Evolutionary conservation across 2,888 invertebrate genomes (phyloP), one percentile per base, ranked within the genome.

Genomic region (Belgica antarctica): DNA sequence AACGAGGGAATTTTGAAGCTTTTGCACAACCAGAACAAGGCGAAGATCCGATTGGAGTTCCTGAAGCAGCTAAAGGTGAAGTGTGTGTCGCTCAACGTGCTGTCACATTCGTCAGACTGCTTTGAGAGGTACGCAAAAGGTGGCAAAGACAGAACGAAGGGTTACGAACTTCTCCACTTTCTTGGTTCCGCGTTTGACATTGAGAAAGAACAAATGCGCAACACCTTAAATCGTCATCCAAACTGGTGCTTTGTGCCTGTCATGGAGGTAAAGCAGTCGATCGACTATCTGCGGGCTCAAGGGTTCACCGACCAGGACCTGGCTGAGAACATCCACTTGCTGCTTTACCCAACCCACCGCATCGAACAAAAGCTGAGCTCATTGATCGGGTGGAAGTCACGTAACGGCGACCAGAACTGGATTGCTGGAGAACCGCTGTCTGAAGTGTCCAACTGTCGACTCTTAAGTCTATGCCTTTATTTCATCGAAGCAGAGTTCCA

Each of bases 401-500:
- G 34, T n/a, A 22, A 36, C 1, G 17, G 22, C 31, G 31, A 34
- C 1, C 22, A 19, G 25, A 8, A 17, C 1, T 24, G 19, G 19
- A 36, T 69, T 25, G 77, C 74, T 72, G 74, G 52, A 17, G 41
- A 22, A 7, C 17, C 19, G 7, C 17, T 52, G 8, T 7, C 52
- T 22, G 22, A 52, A 52, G 22, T 85, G 1, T 80, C 79, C 0
- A 83, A 83, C 61, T 76, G 77, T 15, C 84, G 87, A 72, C 78
- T 84, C 62, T 77, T 92, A 17, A 86, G 88, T 62, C 78, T 90
- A 28, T 83, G 86, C 66, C 75, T 90, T 57, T 92, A 92, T 76
- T 82, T 86, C 70, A 85, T 92, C 22, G 91, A 92, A 77, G 84
- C 83, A 73, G 84, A 86, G 74, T 84, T 85, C 77, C 86, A 90